phyloP scores from a whole-genome alignment of 1,140 invertebrate genomes.

The Aphelenchoides besseyi region DNA sequence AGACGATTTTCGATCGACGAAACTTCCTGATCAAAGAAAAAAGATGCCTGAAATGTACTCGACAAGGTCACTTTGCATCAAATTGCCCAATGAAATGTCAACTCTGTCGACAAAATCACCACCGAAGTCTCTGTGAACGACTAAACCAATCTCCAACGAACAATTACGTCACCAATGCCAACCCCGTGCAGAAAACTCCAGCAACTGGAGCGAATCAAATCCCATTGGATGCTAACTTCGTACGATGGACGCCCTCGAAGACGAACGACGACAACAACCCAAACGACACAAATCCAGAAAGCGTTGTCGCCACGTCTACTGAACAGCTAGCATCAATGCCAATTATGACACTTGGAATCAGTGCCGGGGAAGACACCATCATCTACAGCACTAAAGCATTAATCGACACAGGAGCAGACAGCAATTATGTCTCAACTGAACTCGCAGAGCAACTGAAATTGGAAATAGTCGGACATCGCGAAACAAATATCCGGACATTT shows the following conservation, averaged over 20 bases:
- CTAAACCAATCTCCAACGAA: neutral
- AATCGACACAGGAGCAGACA: neutral
- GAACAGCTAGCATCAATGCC: neutral
- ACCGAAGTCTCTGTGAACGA: neutral
- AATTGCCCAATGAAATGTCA: neutral
- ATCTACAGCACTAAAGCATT: neutral
- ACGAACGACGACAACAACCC: neutral
- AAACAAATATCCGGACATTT: neutral
- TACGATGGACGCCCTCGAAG: neutral
- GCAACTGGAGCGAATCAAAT: neutral
- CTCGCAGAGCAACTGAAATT: neutral
- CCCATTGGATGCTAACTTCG: neutral
- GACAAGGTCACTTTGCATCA: neutral
- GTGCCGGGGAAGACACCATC: neutral
- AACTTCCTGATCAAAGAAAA: neutral
- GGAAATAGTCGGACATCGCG: neutral
- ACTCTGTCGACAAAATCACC: neutral
- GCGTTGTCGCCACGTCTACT: neutral
- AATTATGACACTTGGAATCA: neutral
- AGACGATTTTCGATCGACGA: neutral
- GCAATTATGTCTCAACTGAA: slow-evolving; percentile 2
- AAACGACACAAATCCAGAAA: neutral
- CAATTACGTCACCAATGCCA: neutral
- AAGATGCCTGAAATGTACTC: neutral
- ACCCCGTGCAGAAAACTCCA: neutral